Evolutionary conservation across 1,140 invertebrate genomes (phyloP), one percentile per base, ranked within the genome.

Genomic region (Cecropterus lyciades): DNA sequence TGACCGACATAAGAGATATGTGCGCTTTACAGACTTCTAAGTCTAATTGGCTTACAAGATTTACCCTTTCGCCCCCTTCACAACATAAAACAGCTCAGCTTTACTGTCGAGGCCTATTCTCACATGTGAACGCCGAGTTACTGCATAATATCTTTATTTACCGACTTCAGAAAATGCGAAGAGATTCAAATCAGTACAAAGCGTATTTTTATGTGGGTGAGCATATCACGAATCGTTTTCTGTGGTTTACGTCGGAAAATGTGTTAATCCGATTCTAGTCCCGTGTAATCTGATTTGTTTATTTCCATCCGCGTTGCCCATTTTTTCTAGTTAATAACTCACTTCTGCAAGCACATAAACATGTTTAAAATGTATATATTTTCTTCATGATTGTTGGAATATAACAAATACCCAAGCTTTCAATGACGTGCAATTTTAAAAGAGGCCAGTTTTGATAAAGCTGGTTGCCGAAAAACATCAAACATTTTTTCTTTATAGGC

Each of bases 1-100:
- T 30, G 57, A 24, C 45, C 45, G 8, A 37, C 57, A 62, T 49
- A 11, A 17, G 40, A 62, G 45, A 49, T 52, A 52, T 62, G 20
- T 45, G 57, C 57, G 43, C 57, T 62, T 62, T 33, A 62, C 43
- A 16, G 57, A 62, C 57, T 62, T 62, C 57, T 62, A 62, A 62
- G 57, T 14, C 30, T 62, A 62, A 62, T 62, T 62, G 57, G 57
- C 57, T 62, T 62, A 62, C 57, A 62, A 37, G 57, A 49, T 62
- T 60, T 62, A 62, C 57, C 57, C 57, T 62, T 55, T 62, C 49
- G 45, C 30, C 45, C 27, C 57, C 57, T 48, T 49, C 45, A 62
- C 45, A 37, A 60, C 27, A 60, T 49, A 48, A 60, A 48, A 60
- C 45, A 17, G 16, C 30, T 62, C 15, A 49, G 27, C 45, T 62